Conservation (phyloP, 2,113 vertebrate genomes). For the Benitochromis conjunctus region DNA sequence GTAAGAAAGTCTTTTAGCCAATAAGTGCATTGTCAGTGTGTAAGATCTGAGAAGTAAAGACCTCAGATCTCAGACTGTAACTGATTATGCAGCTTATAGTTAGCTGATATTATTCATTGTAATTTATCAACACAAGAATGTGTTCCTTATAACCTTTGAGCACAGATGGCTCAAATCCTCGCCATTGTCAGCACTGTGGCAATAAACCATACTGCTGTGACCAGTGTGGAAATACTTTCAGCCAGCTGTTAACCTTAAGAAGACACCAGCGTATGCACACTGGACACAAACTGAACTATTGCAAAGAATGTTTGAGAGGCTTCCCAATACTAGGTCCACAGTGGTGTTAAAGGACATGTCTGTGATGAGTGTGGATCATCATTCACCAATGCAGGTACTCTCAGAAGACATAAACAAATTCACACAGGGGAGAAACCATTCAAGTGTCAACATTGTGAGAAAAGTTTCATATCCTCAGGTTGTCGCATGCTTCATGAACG, state of each 20-base stretch:
- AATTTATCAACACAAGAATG: rapidly evolving
- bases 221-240: background rate
- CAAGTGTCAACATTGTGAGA: background rate
- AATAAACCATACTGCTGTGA: background rate
- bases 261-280: background rate
- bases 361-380: background rate
- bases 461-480: background rate
- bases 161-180: background rate
- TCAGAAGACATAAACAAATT: background rate
- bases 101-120: background rate
- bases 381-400: background rate
- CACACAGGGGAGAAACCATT: background rate
- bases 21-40: rapidly evolving
- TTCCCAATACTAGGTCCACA: background rate
- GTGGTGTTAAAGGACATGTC: background rate
- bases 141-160: background rate
- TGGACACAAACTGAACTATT: background rate
- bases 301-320: background rate
- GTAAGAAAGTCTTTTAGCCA: no score
- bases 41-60: background rate
- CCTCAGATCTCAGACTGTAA: background rate
- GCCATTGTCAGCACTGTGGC: background rate
- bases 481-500: background rate
- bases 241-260: background rate
- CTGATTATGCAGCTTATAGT: background rate